Evolutionary conservation across 2,797 vertebrate genomes (phyloP).

Genomic region (Coranthus polyacanthus): DNA sequence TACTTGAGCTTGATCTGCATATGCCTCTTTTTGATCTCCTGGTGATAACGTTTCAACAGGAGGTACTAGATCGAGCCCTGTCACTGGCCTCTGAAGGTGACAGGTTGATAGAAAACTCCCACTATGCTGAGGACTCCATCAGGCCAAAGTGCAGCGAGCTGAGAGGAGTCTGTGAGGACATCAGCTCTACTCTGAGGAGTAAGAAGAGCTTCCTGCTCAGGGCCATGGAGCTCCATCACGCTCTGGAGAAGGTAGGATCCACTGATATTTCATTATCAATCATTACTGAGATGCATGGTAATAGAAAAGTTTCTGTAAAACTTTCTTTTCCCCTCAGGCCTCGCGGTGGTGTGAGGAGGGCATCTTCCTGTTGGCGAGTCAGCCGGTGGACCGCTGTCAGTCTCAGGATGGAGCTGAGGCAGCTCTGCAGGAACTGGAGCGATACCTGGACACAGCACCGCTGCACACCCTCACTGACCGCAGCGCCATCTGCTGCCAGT

Average conservation of each 20-base stretch:
- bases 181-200: conserved; percentile 77
- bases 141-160: conserved; percentile 94
- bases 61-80: conserved; percentile 84
- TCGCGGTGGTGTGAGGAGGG: conserved; percentile 94
- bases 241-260: conserved; percentile 89
- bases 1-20: too few relatives aligned
- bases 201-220: conserved; percentile 86
- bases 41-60: conserved; percentile 76
- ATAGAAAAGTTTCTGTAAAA: neutral
- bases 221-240: conserved; percentile 91
- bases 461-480: conserved; percentile 88
- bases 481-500: conserved; percentile 88
- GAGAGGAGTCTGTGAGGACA: conserved; percentile 84
- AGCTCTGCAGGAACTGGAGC: conserved; percentile 94
- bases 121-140: conserved; percentile 96
- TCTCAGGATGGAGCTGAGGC: conserved; percentile 97
- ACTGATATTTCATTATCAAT: too few relatives aligned
- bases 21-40: too few relatives aligned
- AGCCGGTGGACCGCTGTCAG: conserved; percentile 96
- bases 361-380: conserved; percentile 93
- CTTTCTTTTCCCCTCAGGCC: conserved; percentile 74
- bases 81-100: conserved; percentile 87
- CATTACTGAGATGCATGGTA: too few relatives aligned
- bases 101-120: conserved; percentile 88
- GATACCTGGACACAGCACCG: conserved; percentile 89